phyloP scores from a whole-genome alignment of 2,797 vertebrate species.

The Todus mexicanus region DNA sequence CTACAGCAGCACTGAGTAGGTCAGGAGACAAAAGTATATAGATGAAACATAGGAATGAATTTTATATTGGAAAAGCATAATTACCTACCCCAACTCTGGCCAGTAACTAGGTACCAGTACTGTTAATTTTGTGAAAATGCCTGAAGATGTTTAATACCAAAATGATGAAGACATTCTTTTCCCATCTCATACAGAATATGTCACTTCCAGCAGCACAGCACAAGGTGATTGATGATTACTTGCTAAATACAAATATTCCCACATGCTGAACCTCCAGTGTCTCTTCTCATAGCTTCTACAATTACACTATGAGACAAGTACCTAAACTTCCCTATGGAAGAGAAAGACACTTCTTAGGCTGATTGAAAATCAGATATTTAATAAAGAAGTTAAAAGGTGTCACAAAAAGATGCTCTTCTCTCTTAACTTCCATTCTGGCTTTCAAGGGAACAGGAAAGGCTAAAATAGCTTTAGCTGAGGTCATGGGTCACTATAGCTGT shows the following conservation, averaged over 20 bases:
- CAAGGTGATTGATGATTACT: neutral
- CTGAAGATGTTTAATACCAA: neutral
- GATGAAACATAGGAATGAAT: neutral
- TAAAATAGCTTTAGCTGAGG: neutral
- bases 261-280: neutral
- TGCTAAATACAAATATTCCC: neutral
- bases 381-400: neutral
- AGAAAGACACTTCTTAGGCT: neutral
- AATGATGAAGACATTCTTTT: slow-evolving; percentile 21
- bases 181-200: neutral
- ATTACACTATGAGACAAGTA: neutral
- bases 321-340: neutral
- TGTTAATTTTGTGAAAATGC: neutral
- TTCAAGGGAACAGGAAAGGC: neutral
- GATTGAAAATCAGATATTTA: neutral
- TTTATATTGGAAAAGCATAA: neutral
- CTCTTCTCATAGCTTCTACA: neutral
- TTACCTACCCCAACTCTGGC: neutral
- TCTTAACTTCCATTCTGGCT: neutral
- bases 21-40: neutral
- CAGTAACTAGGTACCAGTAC: neutral
- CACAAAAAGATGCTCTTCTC: neutral
- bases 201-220: neutral
- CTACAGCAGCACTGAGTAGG: neutral
- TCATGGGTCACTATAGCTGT: neutral